Percentiles rank a stretch among this genome's conserved stretches.
These are phyloP conservation scores for Laothoe populi DNA, from an alignment of 2,888 invertebrate species.

Conservation along the genomic window DNA sequence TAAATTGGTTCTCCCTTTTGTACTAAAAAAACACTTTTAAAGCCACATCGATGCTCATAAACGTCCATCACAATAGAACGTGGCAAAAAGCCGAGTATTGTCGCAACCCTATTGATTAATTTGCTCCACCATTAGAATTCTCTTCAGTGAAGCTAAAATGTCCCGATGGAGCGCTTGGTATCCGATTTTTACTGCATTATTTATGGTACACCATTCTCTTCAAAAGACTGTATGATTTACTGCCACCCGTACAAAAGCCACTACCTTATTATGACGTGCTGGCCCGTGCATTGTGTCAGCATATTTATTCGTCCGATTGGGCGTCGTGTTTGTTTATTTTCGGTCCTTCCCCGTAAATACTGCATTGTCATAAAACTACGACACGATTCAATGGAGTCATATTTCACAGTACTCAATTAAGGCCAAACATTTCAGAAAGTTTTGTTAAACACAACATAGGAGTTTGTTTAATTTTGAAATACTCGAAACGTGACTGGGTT, in stretches of 20 bases:
- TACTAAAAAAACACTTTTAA: conserved; percentile 41
- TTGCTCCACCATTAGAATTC: conserved; percentile 77
- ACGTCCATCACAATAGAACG: conserved; percentile 54
- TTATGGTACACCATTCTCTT: conserved; percentile 81
- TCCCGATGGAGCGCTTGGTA: conserved; percentile 67
- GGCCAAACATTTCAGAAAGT: conserved; percentile 49
- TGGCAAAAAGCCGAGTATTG: conserved; percentile 63
- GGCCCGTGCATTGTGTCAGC: conserved; percentile 78
- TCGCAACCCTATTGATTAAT: conserved; percentile 76
- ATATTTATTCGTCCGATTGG: conserved; percentile 79
- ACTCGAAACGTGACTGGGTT: conserved; percentile 30
- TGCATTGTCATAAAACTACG: conserved; percentile 71
- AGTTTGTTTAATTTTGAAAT: conserved; percentile 9
- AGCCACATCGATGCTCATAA: conserved; percentile 50
- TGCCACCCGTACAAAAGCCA: conserved; percentile 76
- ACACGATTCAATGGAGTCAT: conserved; percentile 69
- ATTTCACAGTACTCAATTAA: conserved; percentile 78
- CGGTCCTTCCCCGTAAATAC: conserved; percentile 78
- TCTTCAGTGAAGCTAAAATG: conserved; percentile 69
- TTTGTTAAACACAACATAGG: conserved; percentile 52
- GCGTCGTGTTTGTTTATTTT: conserved; percentile 81
- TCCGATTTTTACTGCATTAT: conserved; percentile 76
- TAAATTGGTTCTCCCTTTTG: conserved; percentile 49
- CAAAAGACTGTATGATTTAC: conserved; percentile 83
- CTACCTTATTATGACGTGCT: conserved; percentile 82